A percentile compares a stretch with the other conserved stretches of the same genome.
Evolutionary conservation across 2,888 invertebrate genomes (phyloP).

Genomic region (Drepanosiphum platanoidis): DNA sequence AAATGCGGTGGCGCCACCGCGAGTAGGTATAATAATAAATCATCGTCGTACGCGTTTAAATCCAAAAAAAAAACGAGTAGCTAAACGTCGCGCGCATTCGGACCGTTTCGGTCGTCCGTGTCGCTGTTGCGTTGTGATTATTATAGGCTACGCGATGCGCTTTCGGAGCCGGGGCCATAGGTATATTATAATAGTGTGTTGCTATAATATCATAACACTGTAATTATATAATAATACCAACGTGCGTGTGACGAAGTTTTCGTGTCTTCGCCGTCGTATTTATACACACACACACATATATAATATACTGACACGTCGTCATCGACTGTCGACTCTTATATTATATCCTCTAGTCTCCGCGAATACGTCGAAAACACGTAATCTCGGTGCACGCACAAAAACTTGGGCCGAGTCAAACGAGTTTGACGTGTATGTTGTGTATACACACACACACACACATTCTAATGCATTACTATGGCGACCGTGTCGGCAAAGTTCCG

Average conservation of each 20-base stretch:
- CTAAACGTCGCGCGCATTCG: too few species aligned
- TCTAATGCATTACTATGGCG: neutral
- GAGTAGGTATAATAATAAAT: too few species aligned
- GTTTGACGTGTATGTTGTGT: slow-evolving; percentile 35
- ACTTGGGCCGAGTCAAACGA: slow-evolving; percentile 32
- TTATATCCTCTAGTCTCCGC: neutral
- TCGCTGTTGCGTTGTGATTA: neutral
- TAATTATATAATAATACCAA: slow-evolving; percentile 15
- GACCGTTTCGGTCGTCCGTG: neutral
- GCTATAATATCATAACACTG: neutral
- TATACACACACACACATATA: neutral
- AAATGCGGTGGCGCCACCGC: too few species aligned
- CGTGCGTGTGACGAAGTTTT: slow-evolving; percentile 34
- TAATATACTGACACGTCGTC: neutral
- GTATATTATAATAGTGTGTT: neutral
- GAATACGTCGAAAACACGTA: slow-evolving; percentile 36
- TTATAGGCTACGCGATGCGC: too few species aligned
- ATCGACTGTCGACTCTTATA: neutral
- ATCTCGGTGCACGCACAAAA: slow-evolving; percentile 39
- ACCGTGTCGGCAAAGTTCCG: slow-evolving; percentile 10
- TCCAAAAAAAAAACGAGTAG: too few species aligned
- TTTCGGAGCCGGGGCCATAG: too few species aligned
- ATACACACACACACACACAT: neutral
- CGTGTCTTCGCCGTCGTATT: neutral
- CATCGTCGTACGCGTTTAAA: too few species aligned